Evolutionary conservation across 2,888 invertebrate genomes (phyloP).

Genomic region (Oscheius sp.): DNA sequence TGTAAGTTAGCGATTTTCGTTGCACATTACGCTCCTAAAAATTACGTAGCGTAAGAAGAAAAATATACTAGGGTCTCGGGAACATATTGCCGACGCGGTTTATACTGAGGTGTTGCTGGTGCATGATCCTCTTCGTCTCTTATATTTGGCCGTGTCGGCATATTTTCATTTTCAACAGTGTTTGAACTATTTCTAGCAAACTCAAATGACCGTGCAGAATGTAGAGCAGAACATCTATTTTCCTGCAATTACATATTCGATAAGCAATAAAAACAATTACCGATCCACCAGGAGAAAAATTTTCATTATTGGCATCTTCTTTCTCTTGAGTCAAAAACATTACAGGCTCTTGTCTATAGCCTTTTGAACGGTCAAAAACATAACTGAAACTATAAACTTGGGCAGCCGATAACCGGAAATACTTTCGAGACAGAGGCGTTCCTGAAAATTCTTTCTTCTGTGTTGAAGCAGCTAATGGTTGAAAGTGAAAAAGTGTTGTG

Average conservation of each 20-base stretch:
- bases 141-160: neutral
- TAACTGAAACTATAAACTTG: too few relatives aligned
- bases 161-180: neutral
- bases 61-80: neutral
- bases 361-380: too few relatives aligned
- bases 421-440: too few relatives aligned
- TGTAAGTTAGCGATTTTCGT: slow-evolving; percentile 2
- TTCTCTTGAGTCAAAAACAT: slow-evolving; percentile 16
- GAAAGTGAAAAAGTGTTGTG: too few relatives aligned
- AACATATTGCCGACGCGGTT: neutral
- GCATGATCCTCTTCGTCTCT: neutral
- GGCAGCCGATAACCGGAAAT: too few relatives aligned
- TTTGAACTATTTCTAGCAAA: slow-evolving; percentile 8
- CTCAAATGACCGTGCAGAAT: slow-evolving; percentile 9
- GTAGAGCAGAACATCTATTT: neutral
- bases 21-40: slow-evolving; percentile 13
- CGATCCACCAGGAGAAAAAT: too few relatives aligned
- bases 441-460: too few relatives aligned
- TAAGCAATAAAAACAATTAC: too few relatives aligned
- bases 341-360: neutral
- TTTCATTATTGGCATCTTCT: neutral
- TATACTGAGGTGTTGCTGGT: neutral
- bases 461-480: too few relatives aligned
- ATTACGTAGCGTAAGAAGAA: neutral
- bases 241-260: too few relatives aligned